Base-by-base conservation (phyloP, 2,113 vertebrate species). In the Pycnonotus jocosus region DNA sequence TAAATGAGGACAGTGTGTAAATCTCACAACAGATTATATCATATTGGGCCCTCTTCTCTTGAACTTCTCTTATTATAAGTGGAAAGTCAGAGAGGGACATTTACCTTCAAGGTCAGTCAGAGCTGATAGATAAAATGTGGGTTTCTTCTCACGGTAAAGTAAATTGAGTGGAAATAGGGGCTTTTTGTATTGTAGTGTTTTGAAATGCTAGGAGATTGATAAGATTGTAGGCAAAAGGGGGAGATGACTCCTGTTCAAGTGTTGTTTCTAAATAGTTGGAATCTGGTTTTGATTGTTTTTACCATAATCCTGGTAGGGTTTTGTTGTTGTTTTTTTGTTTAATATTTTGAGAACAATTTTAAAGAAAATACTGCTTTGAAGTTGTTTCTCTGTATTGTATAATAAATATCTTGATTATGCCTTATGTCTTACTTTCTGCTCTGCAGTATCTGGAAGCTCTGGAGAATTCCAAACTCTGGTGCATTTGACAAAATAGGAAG, bases 21-120 rank as follows among this genome's bases (percentile, higher is more conserved):
- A n/a, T 2, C 8, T 3, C 2, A 1, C 9, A 53, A 40, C 11
- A 37, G 6, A 57, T 10, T 22, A 2, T 12, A 28, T 70, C 31
- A 24, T 30, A 44, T 8, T 28, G 7, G 10, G 25, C 11, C 72
- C 19, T 65, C 50, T 44, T 42, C 7, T 47, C 48, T 76, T 53
- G 16, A 21, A 40, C 18, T 60, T 54, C 38, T 72, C 12, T 42
- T 66, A 72, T 31, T 74, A 4, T 35, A 79, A 90, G 30, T 38
- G 23, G 24, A 58, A 84, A 58, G 9, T 38, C 56, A 71, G 48
- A 21, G 42, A 13, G 33, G 35, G 38, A 60, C 14, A 60, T 77
- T 88, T 69, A 80, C 15, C 45, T 37, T 65, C 1, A 6, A 82
- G 17, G 17, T 17, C 62, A 88, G 60, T 61, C 37, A 61, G 31